Base-by-base conservation (phyloP, 2,797 vertebrate genomes). In the Helostoma temminkii region DNA sequence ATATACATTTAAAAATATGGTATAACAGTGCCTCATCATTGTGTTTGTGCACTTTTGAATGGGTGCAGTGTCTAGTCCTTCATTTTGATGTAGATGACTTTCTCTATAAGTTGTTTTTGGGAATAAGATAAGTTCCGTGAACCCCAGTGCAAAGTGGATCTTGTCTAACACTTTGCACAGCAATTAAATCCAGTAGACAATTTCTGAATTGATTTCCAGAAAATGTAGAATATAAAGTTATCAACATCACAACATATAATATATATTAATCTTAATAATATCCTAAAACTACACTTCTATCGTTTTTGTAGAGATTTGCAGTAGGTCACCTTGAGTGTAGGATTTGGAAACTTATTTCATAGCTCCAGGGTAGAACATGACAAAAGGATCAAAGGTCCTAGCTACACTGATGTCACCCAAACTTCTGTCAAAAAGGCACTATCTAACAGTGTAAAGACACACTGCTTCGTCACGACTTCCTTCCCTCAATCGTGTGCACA, bases 271-370 rank as follows among this genome's bases (percentile, higher is more conserved):
- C n/a, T n/a, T n/a, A n/a, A n/a, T 32, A 32, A 10, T 32, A 32
- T 32, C 9, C 11, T 56, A n/a, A 34, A 32, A 39, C 25, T 22
- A 22, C 22, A 42, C 21, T 43, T 41, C 28, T 19, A n/a, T 55
- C 48, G 65, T 25, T 22, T 8, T 36, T 26, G 15, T 22, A 28
- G 36, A 66, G n/a, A 10, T 65, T 36, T 5, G 26, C 53, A 45
- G 21, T 9, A 41, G 68, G 67, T 76, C 69, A 75, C 52, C 45
- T 68, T 74, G 45, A 71, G 41, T 54, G 43, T 18, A 21, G 37
- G 53, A 18, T 56, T 32, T 32, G 53, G 18, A 54, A 45, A 46
- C 26, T 69, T 66, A 24, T 6, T 62, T 45, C 43, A 34, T 47
- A 26, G 53, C 73, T 66, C 18, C 11, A 2, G 56, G 66, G 39